These are phyloP conservation scores for Hippolais icterina DNA, from an alignment of 2,113 vertebrate genomes.

Conservation along the genomic window DNA sequence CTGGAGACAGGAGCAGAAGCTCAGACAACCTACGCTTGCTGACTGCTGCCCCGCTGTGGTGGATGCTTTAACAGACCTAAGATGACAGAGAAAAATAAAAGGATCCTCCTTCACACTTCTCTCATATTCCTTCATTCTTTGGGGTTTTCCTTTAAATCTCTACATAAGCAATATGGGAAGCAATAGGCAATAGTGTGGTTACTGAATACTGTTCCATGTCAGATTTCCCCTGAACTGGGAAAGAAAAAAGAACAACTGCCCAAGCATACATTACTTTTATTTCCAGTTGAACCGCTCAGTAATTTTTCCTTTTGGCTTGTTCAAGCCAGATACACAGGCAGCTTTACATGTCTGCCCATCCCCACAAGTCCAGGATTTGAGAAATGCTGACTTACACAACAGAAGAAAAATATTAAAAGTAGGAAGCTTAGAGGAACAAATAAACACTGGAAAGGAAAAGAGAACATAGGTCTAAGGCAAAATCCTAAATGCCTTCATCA, in stretches of 20 bases:
- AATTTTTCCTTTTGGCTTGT: not conserved
- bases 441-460: not conserved
- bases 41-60: conserved; percentile 74
- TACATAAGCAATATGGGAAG: not conserved
- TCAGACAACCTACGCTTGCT: conserved; percentile 44
- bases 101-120: not conserved
- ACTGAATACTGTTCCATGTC: not conserved
- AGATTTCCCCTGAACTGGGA: not conserved
- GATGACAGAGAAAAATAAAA: not conserved
- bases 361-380: not conserved
- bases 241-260: not conserved
- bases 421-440: not conserved
- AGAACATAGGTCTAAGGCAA: not conserved
- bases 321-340: not conserved
- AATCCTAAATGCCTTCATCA: not conserved
- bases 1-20: not conserved
- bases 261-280: not conserved
- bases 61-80: conserved; percentile 21
- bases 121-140: not conserved
- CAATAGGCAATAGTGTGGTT: not conserved
- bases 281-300: not conserved
- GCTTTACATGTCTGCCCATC: not conserved
- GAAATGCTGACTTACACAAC: not conserved
- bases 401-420: not conserved
- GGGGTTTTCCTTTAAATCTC: not conserved